These are phyloP conservation scores for Drosophila novamexicana DNA, from an alignment of 1,140 invertebrate species.

Conservation along the genomic window DNA sequence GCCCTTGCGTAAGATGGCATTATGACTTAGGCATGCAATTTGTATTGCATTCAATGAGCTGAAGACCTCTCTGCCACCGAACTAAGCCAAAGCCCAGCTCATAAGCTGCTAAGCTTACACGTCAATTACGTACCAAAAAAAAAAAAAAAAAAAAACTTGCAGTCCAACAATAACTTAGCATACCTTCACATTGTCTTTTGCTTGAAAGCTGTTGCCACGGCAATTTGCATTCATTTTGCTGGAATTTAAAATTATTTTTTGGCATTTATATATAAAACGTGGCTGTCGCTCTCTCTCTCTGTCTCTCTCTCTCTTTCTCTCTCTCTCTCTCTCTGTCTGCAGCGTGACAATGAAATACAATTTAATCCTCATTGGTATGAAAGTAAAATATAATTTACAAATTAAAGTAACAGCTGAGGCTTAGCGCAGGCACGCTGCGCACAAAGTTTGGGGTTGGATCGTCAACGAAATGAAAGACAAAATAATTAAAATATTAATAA, in stretches of 20 bases:
- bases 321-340: no score
- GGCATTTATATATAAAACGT: not conserved
- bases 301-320: no score
- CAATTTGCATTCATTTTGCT: slow-evolving; percentile 9
- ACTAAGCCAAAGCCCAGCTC: slow-evolving; percentile 1
- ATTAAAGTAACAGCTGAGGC: no score
- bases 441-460: no score
- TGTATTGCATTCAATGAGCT: slow-evolving; percentile 40
- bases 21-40: slow-evolving; percentile 74
- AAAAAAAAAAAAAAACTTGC: not conserved
- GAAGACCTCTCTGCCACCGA: not conserved
- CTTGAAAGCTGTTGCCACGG: not conserved
- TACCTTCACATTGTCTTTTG: slow-evolving; percentile 2
- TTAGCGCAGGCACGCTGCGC: no score
- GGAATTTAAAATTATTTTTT: not conserved
- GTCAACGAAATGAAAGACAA: no score
- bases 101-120: not conserved
- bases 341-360: no score
- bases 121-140: slow-evolving; percentile 7
- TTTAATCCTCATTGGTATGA: no score
- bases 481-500: not conserved
- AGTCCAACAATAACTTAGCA: slow-evolving; percentile 4
- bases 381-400: no score
- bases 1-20: slow-evolving; percentile 54
- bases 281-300: no score